Evolutionary conservation across 2,113 vertebrate genomes (phyloP), one percentile per base, ranked within the genome.

Genomic region (Toxotes jaculatrix): DNA sequence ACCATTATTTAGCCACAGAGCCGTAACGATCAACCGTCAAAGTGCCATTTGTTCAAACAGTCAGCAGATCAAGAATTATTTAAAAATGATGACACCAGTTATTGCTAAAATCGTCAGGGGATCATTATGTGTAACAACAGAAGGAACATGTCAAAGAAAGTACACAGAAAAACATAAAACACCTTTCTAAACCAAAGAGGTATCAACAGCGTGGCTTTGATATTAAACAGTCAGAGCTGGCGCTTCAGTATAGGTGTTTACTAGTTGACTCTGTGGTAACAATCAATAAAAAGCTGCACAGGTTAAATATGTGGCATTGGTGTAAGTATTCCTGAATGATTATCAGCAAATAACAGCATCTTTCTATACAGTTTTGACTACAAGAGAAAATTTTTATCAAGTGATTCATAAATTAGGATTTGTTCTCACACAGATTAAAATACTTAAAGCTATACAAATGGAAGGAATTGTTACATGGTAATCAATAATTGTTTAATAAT

Each of bases 21-120:
- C 77, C 80, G 64, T 34, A 53, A 63, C 4, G n/a, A 75, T 40
- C 66, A 55, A 71, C 49, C 57, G 34, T 73, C 67, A 83, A 80
- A 74, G 70, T 89, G 73, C 73, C 77, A 53, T 89, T 91, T 91
- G 66, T 85, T 82, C 68, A 71, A 74, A 70, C 64, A 82, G 42
- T 76, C 62, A 70, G 63, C 45, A 75, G 70, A 77, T 83, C 40
- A 80, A 64, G 45, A 74, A 34, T 70, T 49, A 47, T n/a, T 68
- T 13, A 36, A 62, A 68, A 79, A 19, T 45, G n/a, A 60, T 67
- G 21, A 74, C 6, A 68, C 38, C 5, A 53, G 62, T 88, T 89
- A 90, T 91, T 90, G 73, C 86, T 85, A 59, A 74, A 79, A 75
- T 65, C 59, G 40, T 42, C 23, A 42, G 32, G 57, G 16, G 34